These are phyloP conservation scores for Melanotaenia pygmaea DNA, from an alignment of 2,797 vertebrate genomes.

Conservation along the genomic window DNA sequence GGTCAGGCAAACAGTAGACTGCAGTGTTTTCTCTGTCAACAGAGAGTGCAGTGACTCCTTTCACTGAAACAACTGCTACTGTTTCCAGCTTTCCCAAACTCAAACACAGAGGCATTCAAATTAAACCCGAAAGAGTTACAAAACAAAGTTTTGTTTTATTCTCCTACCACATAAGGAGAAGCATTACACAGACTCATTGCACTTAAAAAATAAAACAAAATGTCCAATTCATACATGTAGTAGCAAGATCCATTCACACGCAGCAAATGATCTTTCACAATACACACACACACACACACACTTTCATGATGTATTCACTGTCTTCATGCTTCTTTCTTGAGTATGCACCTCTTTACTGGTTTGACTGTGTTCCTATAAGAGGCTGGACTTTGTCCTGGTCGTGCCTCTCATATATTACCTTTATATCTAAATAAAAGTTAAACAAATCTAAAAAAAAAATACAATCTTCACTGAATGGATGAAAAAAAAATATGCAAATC, in stretches of 20 bases:
- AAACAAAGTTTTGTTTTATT: conserved; percentile 74
- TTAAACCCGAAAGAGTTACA: conserved; percentile 41
- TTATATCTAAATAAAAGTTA: background rate
- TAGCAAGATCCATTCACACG: conserved; percentile 43
- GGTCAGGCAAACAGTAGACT: conserved; percentile 67
- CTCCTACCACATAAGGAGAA: conserved; percentile 53
- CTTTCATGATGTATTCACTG: conserved; percentile 19
- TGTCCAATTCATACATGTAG: conserved; percentile 24
- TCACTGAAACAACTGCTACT: conserved; percentile 41
- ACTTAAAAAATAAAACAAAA: conserved; percentile 54
- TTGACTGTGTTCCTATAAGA: background rate
- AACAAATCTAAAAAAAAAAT: background rate
- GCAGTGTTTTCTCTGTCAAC: conserved; percentile 67
- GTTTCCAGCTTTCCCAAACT: conserved; percentile 1
- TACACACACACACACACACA: conserved; percentile 4
- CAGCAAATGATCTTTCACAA: conserved; percentile 20
- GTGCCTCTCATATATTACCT: background rate
- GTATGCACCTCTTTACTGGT: conserved; percentile 10
- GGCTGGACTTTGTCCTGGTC: background rate
- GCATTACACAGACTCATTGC: conserved; percentile 43
- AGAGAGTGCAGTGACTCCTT: conserved; percentile 58
- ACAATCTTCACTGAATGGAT: background rate
- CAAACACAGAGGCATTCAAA: conserved; percentile 17
- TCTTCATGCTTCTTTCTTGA: conserved; percentile 6
- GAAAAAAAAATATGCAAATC: background rate